Evolutionary conservation across 37 sponge, comb jelly and placozoan genomes (phyloP).

Genomic region (Theonella swinhoei): DNA sequence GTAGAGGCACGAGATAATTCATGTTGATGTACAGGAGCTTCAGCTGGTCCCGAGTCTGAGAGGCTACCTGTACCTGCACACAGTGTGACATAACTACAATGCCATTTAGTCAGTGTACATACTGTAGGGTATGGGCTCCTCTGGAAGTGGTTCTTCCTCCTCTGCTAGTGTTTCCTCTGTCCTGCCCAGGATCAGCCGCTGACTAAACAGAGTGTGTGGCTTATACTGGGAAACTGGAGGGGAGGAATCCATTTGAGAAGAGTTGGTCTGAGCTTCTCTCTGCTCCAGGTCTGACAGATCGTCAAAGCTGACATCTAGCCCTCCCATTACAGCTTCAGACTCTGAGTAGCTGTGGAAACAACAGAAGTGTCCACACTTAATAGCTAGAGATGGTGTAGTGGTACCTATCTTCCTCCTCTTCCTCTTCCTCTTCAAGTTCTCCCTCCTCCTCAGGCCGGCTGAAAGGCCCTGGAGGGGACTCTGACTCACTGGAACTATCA

Average conservation of each 20-base stretch:
- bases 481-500: constrained; percentile 55
- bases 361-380: too few species aligned
- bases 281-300: neutral
- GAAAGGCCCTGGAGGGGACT: constrained; percentile 47
- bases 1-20: neutral
- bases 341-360: neutral
- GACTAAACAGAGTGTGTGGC: neutral
- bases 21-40: neutral
- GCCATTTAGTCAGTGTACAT: too few species aligned
- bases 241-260: neutral
- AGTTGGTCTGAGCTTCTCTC: neutral
- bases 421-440: constrained; percentile 13
- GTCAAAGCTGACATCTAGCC: neutral
- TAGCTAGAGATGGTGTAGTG: too few species aligned
- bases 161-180: neutral
- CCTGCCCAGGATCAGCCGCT: neutral
- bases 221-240: neutral
- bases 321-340: neutral
- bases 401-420: constrained; percentile 7
- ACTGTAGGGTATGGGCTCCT: neutral
- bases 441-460: constrained; percentile 23
- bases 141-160: neutral
- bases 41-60: too few species aligned
- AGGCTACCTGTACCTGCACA: too few species aligned
- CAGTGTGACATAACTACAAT: too few species aligned